Conservation (phyloP, 2,888 invertebrate genomes). For the Ptychoptera albimana region DNA sequence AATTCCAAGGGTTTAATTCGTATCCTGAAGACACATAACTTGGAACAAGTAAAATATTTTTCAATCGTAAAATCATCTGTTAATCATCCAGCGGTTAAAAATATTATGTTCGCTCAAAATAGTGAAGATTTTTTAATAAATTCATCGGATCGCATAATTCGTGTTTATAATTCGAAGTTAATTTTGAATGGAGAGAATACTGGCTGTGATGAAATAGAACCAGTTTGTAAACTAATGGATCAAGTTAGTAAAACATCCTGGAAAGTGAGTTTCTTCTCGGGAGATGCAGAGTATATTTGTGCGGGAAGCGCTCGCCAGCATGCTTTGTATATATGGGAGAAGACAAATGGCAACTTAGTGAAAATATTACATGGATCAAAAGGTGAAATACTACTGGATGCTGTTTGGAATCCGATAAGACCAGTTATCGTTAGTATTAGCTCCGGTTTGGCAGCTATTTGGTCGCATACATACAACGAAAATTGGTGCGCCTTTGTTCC, state of each 20-base stretch:
- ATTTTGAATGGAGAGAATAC: slow-evolving; percentile 68
- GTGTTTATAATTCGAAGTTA: slow-evolving; percentile 76
- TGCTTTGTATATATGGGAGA: slow-evolving; percentile 83
- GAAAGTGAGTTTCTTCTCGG: slow-evolving; percentile 95
- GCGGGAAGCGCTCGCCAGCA: slow-evolving; percentile 77
- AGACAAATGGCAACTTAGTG: slow-evolving; percentile 81
- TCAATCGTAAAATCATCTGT: slow-evolving; percentile 75
- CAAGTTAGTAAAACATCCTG: slow-evolving; percentile 67
- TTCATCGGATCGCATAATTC: slow-evolving; percentile 82
- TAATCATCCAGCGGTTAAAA: slow-evolving; percentile 84
- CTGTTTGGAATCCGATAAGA: slow-evolving; percentile 91
- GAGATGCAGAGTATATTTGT: slow-evolving; percentile 91
- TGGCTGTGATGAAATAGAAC: slow-evolving; percentile 80
- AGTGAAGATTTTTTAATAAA: slow-evolving; percentile 88
- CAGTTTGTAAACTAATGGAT: slow-evolving; percentile 39
- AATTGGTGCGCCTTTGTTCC: slow-evolving; percentile 98
- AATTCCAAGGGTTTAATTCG: slow-evolving; percentile 81
- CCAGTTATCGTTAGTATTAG: slow-evolving; percentile 91
- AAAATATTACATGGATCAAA: slow-evolving; percentile 68
- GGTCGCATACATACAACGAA: slow-evolving; percentile 95
- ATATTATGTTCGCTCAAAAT: slow-evolving; percentile 83
- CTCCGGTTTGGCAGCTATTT: slow-evolving; percentile 78
- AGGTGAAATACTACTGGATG: slow-evolving; percentile 37
- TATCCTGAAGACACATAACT: slow-evolving; percentile 46
- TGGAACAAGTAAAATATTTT: slow-evolving; percentile 45